Conservation (phyloP, 2,888 invertebrate species). For the Caenorhabditis sp. region DNA sequence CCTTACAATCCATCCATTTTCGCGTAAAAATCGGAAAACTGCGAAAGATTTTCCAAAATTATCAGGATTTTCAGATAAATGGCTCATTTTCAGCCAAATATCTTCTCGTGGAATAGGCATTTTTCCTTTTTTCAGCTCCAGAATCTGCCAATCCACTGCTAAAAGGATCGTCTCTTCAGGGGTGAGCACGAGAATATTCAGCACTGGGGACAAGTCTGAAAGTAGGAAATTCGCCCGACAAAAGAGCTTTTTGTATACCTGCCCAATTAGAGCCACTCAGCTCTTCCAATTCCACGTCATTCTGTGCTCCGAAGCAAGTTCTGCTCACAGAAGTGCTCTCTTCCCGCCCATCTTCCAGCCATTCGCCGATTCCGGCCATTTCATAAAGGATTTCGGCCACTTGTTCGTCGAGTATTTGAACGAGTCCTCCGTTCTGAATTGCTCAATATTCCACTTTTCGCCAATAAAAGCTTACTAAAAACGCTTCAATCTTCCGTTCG, state of each 20-base stretch:
- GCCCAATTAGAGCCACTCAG: neutral
- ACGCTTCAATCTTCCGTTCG: conserved; percentile 2
- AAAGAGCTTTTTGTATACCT: conserved; percentile 4
- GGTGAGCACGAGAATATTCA: conserved; percentile 16
- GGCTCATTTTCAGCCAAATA: conserved; percentile 29
- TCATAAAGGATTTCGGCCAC: conserved; percentile 31
- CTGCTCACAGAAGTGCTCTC: conserved; percentile 21
- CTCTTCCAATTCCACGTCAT: neutral
- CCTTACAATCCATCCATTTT: conserved; percentile 62
- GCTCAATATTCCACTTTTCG: neutral
- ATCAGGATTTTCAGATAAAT: conserved; percentile 2
- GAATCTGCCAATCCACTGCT: conserved; percentile 31
- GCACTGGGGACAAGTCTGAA: conserved; percentile 18
- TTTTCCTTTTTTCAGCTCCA: conserved; percentile 12
- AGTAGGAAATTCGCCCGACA: neutral
- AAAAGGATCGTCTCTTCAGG: conserved; percentile 40
- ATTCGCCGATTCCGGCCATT: conserved; percentile 41
- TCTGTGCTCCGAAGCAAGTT: conserved; percentile 13
- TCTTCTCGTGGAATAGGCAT: conserved; percentile 1
- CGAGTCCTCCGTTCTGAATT: conserved; percentile 44
- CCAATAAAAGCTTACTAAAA: conserved; percentile 19
- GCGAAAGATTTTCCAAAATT: conserved; percentile 19
- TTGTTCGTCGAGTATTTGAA: conserved; percentile 26
- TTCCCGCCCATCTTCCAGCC: conserved; percentile 39
- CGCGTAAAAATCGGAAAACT: conserved; percentile 56